These are phyloP conservation scores for Poeciliopsis gracilis DNA, from an alignment of 2,797 vertebrate species.

Conservation along the genomic window DNA sequence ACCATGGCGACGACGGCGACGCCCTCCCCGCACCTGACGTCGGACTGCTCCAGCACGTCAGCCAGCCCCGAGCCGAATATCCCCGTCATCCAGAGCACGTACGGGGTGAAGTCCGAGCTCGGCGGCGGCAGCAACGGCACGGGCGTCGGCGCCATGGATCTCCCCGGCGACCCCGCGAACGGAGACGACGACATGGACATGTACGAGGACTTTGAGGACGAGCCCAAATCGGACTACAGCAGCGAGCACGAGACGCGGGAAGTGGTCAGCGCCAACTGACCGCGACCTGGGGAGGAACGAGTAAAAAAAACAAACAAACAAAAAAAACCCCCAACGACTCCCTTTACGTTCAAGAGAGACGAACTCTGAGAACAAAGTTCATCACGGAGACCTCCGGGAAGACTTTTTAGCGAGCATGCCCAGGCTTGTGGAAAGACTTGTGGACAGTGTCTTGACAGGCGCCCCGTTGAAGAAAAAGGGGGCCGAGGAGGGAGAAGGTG, in stretches of 20 bases:
- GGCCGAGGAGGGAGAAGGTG: slow-evolving; percentile 18
- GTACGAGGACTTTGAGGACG: slow-evolving; percentile 98
- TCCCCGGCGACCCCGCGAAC: slow-evolving; percentile 85
- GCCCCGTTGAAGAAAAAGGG: slow-evolving; percentile 68
- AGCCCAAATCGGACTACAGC: slow-evolving; percentile 99
- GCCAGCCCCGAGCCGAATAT: slow-evolving; percentile 95
- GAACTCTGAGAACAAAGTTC: slow-evolving; percentile 51
- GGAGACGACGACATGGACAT: slow-evolving; percentile 97
- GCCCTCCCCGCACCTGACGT: slow-evolving; percentile 94
- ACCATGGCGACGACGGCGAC: slow-evolving; percentile 90
- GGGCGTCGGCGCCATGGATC: slow-evolving; percentile 65
- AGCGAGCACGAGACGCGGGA: slow-evolving; percentile 95
- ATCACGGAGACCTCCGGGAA: slow-evolving; percentile 57
- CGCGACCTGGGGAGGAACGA: slow-evolving; percentile 45
- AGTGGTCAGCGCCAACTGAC: slow-evolving; percentile 95
- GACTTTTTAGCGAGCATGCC: slow-evolving; percentile 43
- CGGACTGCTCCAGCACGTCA: slow-evolving; percentile 97
- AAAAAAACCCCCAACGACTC: slow-evolving; percentile 31
- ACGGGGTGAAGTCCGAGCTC: slow-evolving; percentile 88
- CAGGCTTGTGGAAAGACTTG: slow-evolving; percentile 13
- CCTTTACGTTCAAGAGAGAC: slow-evolving; percentile 56
- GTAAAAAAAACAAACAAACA: background rate
- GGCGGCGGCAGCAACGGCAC: slow-evolving; percentile 58
- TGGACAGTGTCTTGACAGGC: slow-evolving; percentile 48
- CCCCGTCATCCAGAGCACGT: slow-evolving; percentile 96